A percentile compares a stretch with the other conserved stretches of the same genome.
These are phyloP conservation scores for Orientallactaga sibirica DNA, from an alignment of 2,797 vertebrate species.

Conservation along the genomic window DNA sequence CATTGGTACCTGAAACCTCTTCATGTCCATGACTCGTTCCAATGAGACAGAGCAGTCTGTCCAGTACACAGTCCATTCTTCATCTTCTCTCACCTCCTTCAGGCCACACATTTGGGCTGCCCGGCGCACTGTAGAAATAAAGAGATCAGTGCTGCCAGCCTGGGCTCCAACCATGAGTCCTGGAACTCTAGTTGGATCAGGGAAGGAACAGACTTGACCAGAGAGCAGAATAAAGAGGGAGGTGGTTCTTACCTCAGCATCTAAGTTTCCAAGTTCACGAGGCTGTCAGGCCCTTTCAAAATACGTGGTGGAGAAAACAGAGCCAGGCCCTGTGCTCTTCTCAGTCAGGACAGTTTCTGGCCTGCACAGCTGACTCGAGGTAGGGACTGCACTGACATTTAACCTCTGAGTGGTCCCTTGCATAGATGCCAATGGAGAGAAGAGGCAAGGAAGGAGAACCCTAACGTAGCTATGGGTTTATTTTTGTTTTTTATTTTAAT, in stretches of 20 bases:
- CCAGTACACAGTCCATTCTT: constrained; percentile 90
- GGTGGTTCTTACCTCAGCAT: background rate
- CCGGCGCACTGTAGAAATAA: constrained; percentile 86
- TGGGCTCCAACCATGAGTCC: background rate
- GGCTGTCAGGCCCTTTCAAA: constrained; percentile 16
- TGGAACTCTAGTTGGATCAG: background rate
- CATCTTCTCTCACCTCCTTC: constrained; percentile 86
- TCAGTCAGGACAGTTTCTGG: background rate
- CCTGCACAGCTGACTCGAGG: background rate
- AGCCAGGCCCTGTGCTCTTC: background rate
- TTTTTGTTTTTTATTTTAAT: no score
- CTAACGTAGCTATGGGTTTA: background rate
- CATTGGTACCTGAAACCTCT: constrained; percentile 89
- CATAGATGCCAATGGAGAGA: background rate
- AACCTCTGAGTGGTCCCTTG: background rate
- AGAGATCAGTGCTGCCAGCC: background rate
- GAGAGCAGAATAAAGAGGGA: background rate
- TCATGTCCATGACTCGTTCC: constrained; percentile 89
- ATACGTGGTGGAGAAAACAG: background rate
- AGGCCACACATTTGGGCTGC: constrained; percentile 87
- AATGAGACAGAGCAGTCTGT: constrained; percentile 87
- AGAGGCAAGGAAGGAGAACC: background rate
- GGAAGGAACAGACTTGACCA: background rate
- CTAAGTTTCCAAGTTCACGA: background rate
- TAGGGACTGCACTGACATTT: background rate